Conservation (phyloP, 1,140 invertebrate genomes). For the Telenomus remus region DNA sequence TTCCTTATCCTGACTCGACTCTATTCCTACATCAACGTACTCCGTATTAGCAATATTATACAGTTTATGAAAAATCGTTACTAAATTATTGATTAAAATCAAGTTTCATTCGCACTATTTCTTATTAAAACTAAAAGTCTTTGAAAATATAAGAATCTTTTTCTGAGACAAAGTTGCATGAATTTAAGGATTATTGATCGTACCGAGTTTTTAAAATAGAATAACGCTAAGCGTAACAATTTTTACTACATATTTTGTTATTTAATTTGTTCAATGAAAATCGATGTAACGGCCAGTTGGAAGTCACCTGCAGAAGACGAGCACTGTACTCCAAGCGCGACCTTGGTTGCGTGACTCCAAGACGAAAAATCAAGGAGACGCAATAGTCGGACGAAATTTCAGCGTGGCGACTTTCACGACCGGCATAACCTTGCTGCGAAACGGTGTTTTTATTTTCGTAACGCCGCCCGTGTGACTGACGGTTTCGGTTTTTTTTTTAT, state of each 20-base stretch:
- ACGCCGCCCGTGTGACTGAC: constrained; percentile 17
- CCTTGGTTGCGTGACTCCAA: constrained; percentile 49
- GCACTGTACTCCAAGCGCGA: constrained; percentile 28
- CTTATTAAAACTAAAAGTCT: no score
- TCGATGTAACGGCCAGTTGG: no score
- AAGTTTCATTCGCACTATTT: no score
- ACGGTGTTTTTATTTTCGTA: constrained; percentile 63
- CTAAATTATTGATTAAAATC: background rate
- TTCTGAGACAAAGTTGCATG: background rate
- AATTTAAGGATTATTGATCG: constrained; percentile 44
- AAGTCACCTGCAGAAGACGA: background rate
- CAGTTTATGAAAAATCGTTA: constrained; percentile 25
- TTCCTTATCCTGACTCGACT: constrained; percentile 66
- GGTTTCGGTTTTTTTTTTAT: constrained; percentile 1
- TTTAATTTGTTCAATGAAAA: no score
- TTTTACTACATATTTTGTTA: background rate
- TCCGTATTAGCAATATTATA: constrained; percentile 44
- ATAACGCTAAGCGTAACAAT: constrained; percentile 1
- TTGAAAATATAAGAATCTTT: no score
- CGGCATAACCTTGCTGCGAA: constrained; percentile 63
- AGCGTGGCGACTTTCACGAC: constrained; percentile 64
- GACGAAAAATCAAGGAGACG: constrained; percentile 60
- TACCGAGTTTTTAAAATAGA: constrained; percentile 33
- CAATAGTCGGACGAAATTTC: constrained; percentile 58
- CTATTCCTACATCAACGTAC: constrained; percentile 61